Evolutionary conservation across 2,113 vertebrate species (phyloP), one percentile per base, ranked within the genome.

Genomic region (Gambusia affinis): DNA sequence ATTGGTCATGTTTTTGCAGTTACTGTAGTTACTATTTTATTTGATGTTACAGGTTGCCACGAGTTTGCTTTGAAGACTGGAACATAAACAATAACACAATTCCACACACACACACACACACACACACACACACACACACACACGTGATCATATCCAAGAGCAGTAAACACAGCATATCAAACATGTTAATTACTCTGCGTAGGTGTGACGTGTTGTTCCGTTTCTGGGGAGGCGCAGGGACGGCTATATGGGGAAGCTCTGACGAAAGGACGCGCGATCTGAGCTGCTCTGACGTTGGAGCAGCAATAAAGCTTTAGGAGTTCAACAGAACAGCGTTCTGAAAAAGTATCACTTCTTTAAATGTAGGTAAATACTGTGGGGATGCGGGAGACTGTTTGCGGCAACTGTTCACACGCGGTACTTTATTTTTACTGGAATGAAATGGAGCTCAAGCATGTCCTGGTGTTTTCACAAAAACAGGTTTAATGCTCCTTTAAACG

Each of bases 401-500:
- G 8, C 2, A 1, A n/a, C 24, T 57, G 51, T 8, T 8, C 8
- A n/a, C 7, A 57, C 22, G 5, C 10, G 7, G 24, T n/a, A 8
- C 47, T 24, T 14, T 37, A 11, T 37, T 42, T 47, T 57, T 57
- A 57, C 2, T 57, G 51, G 51, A 57, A n/a, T 57, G 19, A 57
- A 57, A 54, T 0, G 3, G 64, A 44, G 29, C 54, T 11, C 22
- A 37, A 14, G 44, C 74, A 84, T 79, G 79, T 31, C 1, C 28
- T 14, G 8, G 17, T 24, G 5, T n/a, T 72, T 73, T 47, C 10
- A 12, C 57, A 31, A 60, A 63, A 81, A 75, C 75, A 42, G 74
- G 81, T 81, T 84, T 75, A 51, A 72, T 28, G 28, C 47, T 72
- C 28, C 63, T 29, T 64, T 69, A 57, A 57, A 3, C 24, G 10